These are phyloP conservation scores for Lepidocyrtoides sp. DNA, from an alignment of 2,888 invertebrate species.

Conservation along the genomic window DNA sequence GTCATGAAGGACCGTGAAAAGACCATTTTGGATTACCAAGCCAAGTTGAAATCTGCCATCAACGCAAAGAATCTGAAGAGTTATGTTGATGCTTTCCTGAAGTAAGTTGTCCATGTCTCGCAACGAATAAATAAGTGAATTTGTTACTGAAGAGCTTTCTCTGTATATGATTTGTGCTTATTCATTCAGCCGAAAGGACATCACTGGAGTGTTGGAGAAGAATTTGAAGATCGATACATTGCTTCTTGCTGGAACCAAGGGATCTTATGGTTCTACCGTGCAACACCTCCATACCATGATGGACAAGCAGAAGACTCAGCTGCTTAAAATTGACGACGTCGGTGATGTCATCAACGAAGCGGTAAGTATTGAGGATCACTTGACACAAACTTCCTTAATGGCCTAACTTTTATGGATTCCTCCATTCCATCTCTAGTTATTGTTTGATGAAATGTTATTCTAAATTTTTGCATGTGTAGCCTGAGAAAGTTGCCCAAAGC, in stretches of 20 bases:
- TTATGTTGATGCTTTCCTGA: conserved; percentile 94
- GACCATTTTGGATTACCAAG: conserved; percentile 92
- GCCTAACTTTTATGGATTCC: too few species aligned
- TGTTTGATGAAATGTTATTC: not conserved
- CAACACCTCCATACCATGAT: conserved; percentile 93
- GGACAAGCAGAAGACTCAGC: conserved; percentile 94
- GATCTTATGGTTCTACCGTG: conserved; percentile 93
- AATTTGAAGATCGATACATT: conserved; percentile 93
- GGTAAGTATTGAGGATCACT: conserved; percentile 88
- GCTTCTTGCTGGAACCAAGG: conserved; percentile 93
- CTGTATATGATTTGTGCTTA: not conserved
- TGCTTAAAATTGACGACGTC: conserved; percentile 94
- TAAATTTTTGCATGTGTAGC: conserved; percentile 89
- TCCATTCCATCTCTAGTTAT: too few species aligned
- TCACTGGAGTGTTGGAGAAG: conserved; percentile 88
- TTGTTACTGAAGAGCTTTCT: too few species aligned
- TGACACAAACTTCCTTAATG: not conserved
- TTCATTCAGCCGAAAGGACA: conserved; percentile 90
- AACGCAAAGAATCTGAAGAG: conserved; percentile 94
- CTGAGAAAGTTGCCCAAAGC: conserved; percentile 94
- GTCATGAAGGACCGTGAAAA: conserved; percentile 90
- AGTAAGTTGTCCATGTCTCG: conserved; percentile 88
- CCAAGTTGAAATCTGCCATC: conserved; percentile 91
- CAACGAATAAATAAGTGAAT: not conserved
- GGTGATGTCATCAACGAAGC: conserved; percentile 96